Evolutionary conservation across 1,140 invertebrate species (phyloP).

Genomic region (Caenorhabditis remanei): DNA sequence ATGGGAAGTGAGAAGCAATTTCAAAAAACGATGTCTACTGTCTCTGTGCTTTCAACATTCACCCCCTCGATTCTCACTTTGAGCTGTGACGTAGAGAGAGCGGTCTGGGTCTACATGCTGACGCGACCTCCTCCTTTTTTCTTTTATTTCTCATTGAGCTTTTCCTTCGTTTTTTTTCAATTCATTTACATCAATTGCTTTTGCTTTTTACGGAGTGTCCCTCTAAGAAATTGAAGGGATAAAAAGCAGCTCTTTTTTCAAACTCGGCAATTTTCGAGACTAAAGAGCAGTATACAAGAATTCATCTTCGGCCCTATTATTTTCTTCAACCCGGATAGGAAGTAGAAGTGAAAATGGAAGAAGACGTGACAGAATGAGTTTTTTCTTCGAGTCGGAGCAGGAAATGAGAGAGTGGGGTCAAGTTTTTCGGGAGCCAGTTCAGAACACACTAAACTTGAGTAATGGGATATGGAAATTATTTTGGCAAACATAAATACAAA

Average conservation of each 20-base stretch:
- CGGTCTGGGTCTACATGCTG: constrained; percentile 50
- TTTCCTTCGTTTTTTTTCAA: constrained; percentile 50
- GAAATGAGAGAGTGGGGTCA: constrained; percentile 47
- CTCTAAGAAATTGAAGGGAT: background rate
- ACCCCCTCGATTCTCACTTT: constrained; percentile 37
- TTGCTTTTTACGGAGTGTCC: constrained; percentile 1
- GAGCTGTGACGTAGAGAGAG: constrained; percentile 51
- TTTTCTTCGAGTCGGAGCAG: background rate
- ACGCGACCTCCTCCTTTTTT: constrained; percentile 20
- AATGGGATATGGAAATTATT: background rate
- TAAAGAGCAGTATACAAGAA: constrained; percentile 27
- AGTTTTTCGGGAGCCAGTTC: background rate
- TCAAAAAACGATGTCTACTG: constrained; percentile 16
- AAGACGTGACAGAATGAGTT: constrained; percentile 42
- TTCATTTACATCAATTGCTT: constrained; percentile 27
- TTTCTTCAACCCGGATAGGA: background rate
- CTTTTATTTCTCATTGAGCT: constrained; percentile 26
- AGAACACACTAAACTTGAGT: background rate
- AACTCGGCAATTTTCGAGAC: constrained; percentile 37
- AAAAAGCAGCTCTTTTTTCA: background rate
- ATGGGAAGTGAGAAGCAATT: background rate
- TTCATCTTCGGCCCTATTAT: background rate
- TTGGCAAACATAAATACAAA: background rate
- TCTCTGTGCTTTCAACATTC: constrained; percentile 9
- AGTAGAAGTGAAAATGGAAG: constrained; percentile 15